phyloP scores from a whole-genome alignment of 2,113 vertebrate species.

The Cochlearius cochlearius region DNA sequence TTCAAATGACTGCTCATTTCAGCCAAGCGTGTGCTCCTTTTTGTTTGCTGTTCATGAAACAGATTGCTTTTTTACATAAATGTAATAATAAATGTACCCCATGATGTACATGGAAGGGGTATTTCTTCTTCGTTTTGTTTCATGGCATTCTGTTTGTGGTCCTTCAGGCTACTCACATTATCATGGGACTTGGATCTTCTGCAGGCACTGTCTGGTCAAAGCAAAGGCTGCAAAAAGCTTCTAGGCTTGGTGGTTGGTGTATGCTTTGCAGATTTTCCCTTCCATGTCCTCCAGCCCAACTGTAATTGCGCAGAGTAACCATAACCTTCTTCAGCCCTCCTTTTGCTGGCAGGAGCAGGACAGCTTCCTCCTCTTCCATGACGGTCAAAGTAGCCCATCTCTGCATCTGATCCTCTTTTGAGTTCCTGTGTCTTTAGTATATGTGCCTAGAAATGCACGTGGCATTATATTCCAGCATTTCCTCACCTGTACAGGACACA shows the following conservation, averaged over 20 bases:
- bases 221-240: background rate
- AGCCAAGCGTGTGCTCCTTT: background rate
- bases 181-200: background rate
- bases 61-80: background rate
- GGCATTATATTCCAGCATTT: background rate
- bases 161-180: background rate
- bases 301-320: background rate
- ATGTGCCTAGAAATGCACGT: background rate
- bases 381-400: background rate
- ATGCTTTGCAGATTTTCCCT: background rate
- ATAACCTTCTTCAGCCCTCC: background rate
- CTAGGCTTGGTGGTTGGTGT: background rate
- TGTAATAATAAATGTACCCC: background rate
- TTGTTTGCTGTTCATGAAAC: background rate
- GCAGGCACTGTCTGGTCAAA: background rate
- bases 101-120: background rate
- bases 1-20: background rate
- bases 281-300: background rate
- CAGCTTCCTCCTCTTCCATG: background rate
- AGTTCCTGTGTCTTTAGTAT: background rate
- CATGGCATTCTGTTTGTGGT: background rate
- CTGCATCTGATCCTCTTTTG: background rate
- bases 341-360: background rate
- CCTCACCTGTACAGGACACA: too few relatives aligned
- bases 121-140: background rate